phyloP scores from a whole-genome alignment of 1,140 invertebrate genomes.

The Euwallacea similis region DNA sequence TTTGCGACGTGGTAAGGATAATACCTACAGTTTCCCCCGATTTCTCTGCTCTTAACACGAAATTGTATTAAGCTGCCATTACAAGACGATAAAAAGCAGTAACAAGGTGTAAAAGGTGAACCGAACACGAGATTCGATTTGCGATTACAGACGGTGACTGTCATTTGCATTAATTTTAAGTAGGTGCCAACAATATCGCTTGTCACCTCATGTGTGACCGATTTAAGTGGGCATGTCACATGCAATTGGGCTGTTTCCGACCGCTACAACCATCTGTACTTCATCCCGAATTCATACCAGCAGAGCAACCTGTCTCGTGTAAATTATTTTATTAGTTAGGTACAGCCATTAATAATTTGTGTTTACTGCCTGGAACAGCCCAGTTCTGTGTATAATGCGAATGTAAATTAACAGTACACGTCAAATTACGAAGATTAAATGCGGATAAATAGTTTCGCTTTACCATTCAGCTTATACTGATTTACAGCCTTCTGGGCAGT shows the following conservation, averaged over 20 bases:
- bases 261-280: too few species aligned
- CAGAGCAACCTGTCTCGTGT: too few species aligned
- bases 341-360: too few species aligned
- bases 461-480: background rate
- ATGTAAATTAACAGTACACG: constrained; percentile 7
- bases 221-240: background rate
- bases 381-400: background rate
- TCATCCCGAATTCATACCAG: too few species aligned
- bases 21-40: too few species aligned
- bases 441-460: constrained; percentile 1
- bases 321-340: too few species aligned
- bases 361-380: too few species aligned
- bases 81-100: background rate
- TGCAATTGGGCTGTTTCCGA: background rate
- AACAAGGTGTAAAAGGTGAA: constrained; percentile 29
- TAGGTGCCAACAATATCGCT: constrained; percentile 12
- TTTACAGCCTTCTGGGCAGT: background rate
- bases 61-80: too few species aligned
- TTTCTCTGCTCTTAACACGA: too few species aligned
- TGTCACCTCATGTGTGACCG: constrained; percentile 1
- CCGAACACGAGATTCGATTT: constrained; percentile 26
- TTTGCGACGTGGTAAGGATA: too few species aligned
- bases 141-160: constrained; percentile 15
- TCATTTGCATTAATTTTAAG: constrained; percentile 25
- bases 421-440: constrained; percentile 11